phyloP scores from a whole-genome alignment of 2,888 invertebrate species.

The Melikaiella ostensackeni region DNA sequence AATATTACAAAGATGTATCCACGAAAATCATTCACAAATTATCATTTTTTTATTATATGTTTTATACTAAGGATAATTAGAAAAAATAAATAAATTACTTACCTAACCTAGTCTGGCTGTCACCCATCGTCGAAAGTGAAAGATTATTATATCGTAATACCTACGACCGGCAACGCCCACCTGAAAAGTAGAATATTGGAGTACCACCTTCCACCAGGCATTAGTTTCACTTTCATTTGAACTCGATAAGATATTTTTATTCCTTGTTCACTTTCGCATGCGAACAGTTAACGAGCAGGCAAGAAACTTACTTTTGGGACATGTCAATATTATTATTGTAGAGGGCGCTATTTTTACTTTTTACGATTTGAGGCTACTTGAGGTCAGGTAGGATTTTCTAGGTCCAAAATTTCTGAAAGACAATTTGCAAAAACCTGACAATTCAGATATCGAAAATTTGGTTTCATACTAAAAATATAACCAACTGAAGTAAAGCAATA shows the following conservation, averaged over 20 bases:
- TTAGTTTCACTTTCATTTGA: slow-evolving; percentile 69
- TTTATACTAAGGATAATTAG: neutral
- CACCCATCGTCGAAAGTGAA: slow-evolving; percentile 64
- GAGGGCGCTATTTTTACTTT: neutral
- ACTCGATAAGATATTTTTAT: slow-evolving; percentile 52
- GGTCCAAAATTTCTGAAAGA: too few relatives aligned
- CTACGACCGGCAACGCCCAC: slow-evolving; percentile 65
- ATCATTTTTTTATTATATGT: neutral
- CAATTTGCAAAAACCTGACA: too few relatives aligned
- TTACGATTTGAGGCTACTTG: too few relatives aligned
- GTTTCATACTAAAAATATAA: too few relatives aligned
- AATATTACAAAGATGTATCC: neutral
- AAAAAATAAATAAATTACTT: slow-evolving; percentile 54
- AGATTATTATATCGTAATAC: slow-evolving; percentile 55
- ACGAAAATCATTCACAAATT: neutral
- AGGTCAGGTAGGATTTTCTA: too few relatives aligned
- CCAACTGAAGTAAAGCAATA: too few relatives aligned
- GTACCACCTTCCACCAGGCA: slow-evolving; percentile 53
- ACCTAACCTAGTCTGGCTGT: slow-evolving; percentile 73
- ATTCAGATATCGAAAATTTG: too few relatives aligned
- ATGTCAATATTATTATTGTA: neutral
- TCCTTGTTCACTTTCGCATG: slow-evolving; percentile 20
- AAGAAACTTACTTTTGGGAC: neutral
- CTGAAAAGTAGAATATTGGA: slow-evolving; percentile 56
- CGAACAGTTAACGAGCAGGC: neutral